These are phyloP conservation scores for Adelosebastes latens DNA, from an alignment of 2,797 vertebrate species.

Conservation along the genomic window DNA sequence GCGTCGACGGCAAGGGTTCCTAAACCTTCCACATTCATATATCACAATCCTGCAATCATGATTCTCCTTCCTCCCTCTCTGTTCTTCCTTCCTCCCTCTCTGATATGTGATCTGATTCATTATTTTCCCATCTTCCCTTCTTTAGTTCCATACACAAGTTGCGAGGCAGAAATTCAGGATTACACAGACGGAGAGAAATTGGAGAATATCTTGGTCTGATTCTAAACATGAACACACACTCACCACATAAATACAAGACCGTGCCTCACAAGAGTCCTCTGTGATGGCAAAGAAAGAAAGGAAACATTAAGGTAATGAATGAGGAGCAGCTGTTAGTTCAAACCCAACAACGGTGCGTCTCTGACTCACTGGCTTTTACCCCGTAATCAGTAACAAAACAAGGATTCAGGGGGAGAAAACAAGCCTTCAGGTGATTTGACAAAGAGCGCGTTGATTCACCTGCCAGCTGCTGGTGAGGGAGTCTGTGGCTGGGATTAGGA, in stretches of 20 bases:
- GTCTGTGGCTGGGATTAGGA: constrained; percentile 66
- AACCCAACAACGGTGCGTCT: constrained; percentile 37
- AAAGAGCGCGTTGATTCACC: constrained; percentile 77
- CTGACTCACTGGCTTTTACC: constrained; percentile 54
- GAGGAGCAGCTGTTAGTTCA: constrained; percentile 50
- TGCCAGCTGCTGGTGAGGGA: constrained; percentile 61
- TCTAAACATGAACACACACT: background rate
- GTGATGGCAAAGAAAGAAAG: constrained; percentile 33
- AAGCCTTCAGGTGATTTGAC: constrained; percentile 66
- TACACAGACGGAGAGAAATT: background rate
- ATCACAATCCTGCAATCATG: constrained; percentile 15
- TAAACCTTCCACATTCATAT: constrained; percentile 16
- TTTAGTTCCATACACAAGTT: background rate
- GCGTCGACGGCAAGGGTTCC: constrained; percentile 11
- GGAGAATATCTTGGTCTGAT: background rate
- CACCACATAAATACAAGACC: constrained; percentile 5
- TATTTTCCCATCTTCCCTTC: background rate
- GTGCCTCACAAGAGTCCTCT: background rate
- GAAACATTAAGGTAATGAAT: constrained; percentile 42
- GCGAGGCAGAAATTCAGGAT: background rate
- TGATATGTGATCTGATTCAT: background rate
- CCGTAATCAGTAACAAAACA: constrained; percentile 50
- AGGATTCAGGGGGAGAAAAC: background rate
- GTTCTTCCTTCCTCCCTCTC: background rate
- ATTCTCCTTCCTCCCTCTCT: background rate